Percentiles rank a stretch among this genome's conserved stretches.
phyloP scores from a whole-genome alignment of 2,797 vertebrate genomes.

The Neostethus bicornis region DNA sequence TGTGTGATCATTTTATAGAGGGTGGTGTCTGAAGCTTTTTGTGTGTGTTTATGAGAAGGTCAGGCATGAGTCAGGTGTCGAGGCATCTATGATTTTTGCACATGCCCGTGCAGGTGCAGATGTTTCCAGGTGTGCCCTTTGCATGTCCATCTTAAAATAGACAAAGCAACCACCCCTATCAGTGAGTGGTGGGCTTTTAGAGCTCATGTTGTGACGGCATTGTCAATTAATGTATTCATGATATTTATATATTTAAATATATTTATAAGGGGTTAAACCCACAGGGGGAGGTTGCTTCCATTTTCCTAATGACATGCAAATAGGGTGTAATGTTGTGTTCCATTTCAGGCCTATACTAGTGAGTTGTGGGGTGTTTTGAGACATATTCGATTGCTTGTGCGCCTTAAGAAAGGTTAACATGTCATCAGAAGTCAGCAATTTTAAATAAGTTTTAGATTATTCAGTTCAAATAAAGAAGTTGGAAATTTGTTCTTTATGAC shows the following conservation, averaged over 20 bases:
- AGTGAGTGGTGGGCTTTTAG: constrained; percentile 56
- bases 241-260: constrained; percentile 87
- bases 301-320: constrained; percentile 84
- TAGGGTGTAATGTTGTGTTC: constrained; percentile 79
- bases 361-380: constrained; percentile 56
- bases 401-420: constrained; percentile 15
- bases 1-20: constrained; percentile 56
- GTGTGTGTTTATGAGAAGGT: constrained; percentile 57
- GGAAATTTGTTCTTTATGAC: not conserved
- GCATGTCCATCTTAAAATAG: constrained; percentile 51
- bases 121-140: constrained; percentile 17
- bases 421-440: not conserved
- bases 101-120: not conserved
- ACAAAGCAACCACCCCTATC: constrained; percentile 39
- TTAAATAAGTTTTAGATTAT: constrained; percentile 7
- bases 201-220: constrained; percentile 56
- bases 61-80: constrained; percentile 41
- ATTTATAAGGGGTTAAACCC: constrained; percentile 83
- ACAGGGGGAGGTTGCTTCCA: constrained; percentile 69
- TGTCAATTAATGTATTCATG: constrained; percentile 83
- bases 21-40: constrained; percentile 45
- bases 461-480: constrained; percentile 3
- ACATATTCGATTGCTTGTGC: constrained; percentile 17
- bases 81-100: constrained; percentile 27
- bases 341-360: constrained; percentile 66